Evolutionary conservation across 2,113 vertebrate genomes (phyloP).

Genomic region (Bambusicola thoracicus): DNA sequence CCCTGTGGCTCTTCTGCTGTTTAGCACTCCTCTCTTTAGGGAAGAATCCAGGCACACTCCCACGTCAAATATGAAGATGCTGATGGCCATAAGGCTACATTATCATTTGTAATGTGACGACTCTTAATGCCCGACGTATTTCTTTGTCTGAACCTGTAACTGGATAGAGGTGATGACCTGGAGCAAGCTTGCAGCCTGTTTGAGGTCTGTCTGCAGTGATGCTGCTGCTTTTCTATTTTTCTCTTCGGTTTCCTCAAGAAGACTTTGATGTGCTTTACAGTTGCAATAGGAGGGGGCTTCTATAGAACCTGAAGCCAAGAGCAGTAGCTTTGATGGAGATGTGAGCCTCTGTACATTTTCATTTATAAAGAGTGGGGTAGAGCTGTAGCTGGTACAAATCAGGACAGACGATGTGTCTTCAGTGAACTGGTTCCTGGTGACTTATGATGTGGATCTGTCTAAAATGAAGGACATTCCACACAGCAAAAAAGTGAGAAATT

Average conservation of each 20-base stretch:
- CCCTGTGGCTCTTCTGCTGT: background rate
- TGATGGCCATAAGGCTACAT: background rate
- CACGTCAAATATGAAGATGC: background rate
- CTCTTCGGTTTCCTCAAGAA: background rate
- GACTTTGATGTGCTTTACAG: background rate
- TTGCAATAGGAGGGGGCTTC: background rate
- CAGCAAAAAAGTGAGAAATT: background rate
- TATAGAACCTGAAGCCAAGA: background rate
- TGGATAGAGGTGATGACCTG: background rate
- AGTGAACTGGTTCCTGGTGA: background rate
- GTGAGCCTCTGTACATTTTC: background rate
- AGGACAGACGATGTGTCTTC: background rate
- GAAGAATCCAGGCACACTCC: background rate
- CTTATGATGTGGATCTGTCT: background rate
- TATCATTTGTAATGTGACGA: background rate
- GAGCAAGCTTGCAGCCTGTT: background rate
- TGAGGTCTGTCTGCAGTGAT: background rate
- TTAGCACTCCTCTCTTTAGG: background rate
- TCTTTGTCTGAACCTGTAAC: background rate
- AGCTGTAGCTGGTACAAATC: background rate
- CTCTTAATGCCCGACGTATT: background rate
- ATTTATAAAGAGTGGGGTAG: background rate
- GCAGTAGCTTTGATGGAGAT: background rate
- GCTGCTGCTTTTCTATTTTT: background rate
- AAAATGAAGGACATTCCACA: background rate